These are phyloP conservation scores for Drosophila serrata DNA, from an alignment of 1,140 invertebrate species.

Conservation along the genomic window DNA sequence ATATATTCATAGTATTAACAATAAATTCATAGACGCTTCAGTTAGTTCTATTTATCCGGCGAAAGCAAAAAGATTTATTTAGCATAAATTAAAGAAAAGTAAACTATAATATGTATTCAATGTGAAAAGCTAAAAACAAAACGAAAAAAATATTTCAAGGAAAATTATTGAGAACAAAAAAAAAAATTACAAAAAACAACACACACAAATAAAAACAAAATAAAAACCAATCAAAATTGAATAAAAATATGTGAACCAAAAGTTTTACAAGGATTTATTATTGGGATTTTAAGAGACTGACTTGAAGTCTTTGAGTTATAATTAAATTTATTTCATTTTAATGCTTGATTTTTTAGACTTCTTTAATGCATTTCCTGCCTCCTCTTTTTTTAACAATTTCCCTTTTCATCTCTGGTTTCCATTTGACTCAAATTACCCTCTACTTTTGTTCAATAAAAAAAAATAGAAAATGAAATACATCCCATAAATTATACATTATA, in stretches of 20 bases:
- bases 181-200: conserved; percentile 26
- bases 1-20: conserved; percentile 76
- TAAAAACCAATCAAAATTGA: conserved; percentile 63
- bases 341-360: not conserved
- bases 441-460: conserved; percentile 29
- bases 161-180: conserved; percentile 54
- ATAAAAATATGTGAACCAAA: conserved; percentile 77
- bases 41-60: conserved; percentile 77
- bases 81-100: conserved; percentile 49
- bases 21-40: conserved; percentile 83
- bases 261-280: not conserved
- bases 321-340: not conserved
- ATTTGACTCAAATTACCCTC: conserved; percentile 14
- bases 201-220: conserved; percentile 24
- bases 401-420: conserved; percentile 20
- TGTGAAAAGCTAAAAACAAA: conserved; percentile 55
- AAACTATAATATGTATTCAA: conserved; percentile 64
- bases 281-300: not conserved
- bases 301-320: not conserved
- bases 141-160: conserved; percentile 58
- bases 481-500: conserved; percentile 43
- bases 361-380: not conserved
- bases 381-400: conserved; percentile 5
- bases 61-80: conserved; percentile 45
- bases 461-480: conserved; percentile 8